A percentile compares a stretch with the other conserved stretches of the same genome.
Evolutionary conservation across 1,140 invertebrate genomes (phyloP).

Genomic region (Eumaeus atala): DNA sequence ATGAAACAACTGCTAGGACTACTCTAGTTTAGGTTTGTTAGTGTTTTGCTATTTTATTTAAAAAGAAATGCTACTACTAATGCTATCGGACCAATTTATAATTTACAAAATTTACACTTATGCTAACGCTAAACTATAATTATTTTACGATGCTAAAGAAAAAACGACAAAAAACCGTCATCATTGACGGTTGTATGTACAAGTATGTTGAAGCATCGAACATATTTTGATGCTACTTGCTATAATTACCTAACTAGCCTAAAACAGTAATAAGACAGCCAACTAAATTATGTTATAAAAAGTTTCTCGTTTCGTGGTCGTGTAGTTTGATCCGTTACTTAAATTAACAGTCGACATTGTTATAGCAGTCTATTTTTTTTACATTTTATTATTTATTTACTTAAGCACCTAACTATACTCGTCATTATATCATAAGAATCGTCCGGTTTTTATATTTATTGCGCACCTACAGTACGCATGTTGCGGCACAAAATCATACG

Average conservation of each 20-base stretch:
- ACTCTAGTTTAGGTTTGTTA: not conserved
- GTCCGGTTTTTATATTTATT: constrained; percentile 15
- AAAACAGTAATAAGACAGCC: not conserved
- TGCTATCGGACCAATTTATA: constrained; percentile 10
- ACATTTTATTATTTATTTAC: constrained; percentile 17
- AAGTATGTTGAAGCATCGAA: constrained; percentile 16
- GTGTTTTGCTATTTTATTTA: constrained; percentile 7
- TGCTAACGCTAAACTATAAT: constrained; percentile 1
- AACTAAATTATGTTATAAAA: constrained; percentile 1
- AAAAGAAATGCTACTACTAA: constrained; percentile 17
- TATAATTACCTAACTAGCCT: constrained; percentile 5
- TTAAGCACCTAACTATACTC: constrained; percentile 16
- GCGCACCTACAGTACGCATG: not conserved
- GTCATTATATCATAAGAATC: constrained; percentile 29
- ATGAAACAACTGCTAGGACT: not conserved
- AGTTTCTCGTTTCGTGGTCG: constrained; percentile 4
- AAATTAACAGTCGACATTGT: constrained; percentile 7
- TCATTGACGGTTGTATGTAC: constrained; percentile 4
- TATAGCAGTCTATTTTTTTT: constrained; percentile 15
- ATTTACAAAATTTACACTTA: constrained; percentile 25
- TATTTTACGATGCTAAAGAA: constrained; percentile 2
- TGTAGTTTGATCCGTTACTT: not conserved
- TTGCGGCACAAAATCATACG: not conserved
- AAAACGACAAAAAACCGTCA: constrained; percentile 2
- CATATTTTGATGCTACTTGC: constrained; percentile 16